Percentiles rank a stretch among this genome's conserved stretches.
Conservation (phyloP, 2,888 invertebrate species). For the Lepidonotus clava region DNA sequence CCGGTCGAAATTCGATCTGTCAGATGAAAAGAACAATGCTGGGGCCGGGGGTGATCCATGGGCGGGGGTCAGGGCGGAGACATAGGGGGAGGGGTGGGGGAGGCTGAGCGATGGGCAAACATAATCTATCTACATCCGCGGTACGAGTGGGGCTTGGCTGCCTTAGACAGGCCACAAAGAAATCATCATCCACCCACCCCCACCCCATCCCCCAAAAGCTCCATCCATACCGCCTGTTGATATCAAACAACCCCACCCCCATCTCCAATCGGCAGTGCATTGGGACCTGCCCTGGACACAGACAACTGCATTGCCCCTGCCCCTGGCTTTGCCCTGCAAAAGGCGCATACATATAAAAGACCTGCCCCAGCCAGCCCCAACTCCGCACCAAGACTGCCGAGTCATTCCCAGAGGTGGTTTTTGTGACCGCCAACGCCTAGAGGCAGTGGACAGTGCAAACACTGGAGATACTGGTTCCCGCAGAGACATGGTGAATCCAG, state of each 20-base stretch:
- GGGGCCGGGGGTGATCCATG: not conserved
- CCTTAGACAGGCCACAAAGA: not conserved
- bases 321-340: not conserved
- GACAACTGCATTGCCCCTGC: not conserved
- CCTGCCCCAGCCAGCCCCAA: too few relatives aligned
- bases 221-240: constrained; percentile 6
- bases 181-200: not conserved
- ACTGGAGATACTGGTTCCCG: too few relatives aligned
- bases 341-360: too few relatives aligned
- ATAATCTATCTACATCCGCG: not conserved
- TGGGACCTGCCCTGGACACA: not conserved
- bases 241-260: not conserved
- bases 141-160: not conserved
- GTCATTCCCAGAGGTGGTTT: too few relatives aligned
- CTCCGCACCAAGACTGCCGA: too few relatives aligned
- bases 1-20: constrained; percentile 10
- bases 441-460: too few relatives aligned
- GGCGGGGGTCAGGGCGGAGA: not conserved
- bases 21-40: constrained; percentile 44
- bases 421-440: too few relatives aligned
- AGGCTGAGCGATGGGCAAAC: constrained; percentile 33
- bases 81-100: not conserved
- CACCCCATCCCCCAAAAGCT: too few relatives aligned
- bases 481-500: too few relatives aligned
- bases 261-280: not conserved